phyloP scores from a whole-genome alignment of 92 coral and sea anemone species.

The Zoanthus sociatus region DNA sequence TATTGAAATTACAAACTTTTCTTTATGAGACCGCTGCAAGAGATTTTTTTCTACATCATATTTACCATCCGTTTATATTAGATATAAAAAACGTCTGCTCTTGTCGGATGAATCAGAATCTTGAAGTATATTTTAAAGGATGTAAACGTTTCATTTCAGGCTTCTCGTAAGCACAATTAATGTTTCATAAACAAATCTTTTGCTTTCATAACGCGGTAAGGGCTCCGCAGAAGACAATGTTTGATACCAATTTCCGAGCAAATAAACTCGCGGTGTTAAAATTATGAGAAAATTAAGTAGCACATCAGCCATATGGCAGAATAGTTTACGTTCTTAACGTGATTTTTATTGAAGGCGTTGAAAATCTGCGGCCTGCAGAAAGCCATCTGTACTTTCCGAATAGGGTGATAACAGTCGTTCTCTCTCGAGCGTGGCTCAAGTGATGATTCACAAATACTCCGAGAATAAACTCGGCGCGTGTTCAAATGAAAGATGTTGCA shows the following conservation, averaged over 20 bases:
- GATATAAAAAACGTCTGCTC: slow-evolving; percentile 36
- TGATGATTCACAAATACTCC: slow-evolving; percentile 7
- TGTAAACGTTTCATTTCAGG: not conserved
- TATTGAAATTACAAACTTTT: slow-evolving; percentile 46
- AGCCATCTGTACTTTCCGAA: slow-evolving; percentile 32
- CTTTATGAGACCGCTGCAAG: slow-evolving; percentile 35
- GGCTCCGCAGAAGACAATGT: slow-evolving; percentile 47
- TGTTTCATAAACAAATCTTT: slow-evolving; percentile 42
- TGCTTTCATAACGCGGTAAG: slow-evolving; percentile 60
- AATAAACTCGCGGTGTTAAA: slow-evolving; percentile 51
- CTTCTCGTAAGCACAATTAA: not conserved
- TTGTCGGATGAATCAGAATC: not conserved
- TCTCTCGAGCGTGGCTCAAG: not conserved
- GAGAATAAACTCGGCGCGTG: slow-evolving; percentile 31
- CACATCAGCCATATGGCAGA: not conserved
- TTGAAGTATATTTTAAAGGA: not conserved
- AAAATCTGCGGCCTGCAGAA: slow-evolving; percentile 35
- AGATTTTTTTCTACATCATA: not conserved
- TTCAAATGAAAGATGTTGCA: not conserved
- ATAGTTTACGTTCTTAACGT: slow-evolving; percentile 10
- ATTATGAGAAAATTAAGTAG: not conserved
- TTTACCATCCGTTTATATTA: slow-evolving; percentile 39
- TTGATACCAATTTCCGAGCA: slow-evolving; percentile 38
- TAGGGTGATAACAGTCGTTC: slow-evolving; percentile 41
- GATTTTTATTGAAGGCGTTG: slow-evolving; percentile 30